Percentiles rank a stretch among this genome's conserved stretches.
Conservation (phyloP, 2,113 vertebrate genomes). For the Callocephalon fimbriatum region DNA sequence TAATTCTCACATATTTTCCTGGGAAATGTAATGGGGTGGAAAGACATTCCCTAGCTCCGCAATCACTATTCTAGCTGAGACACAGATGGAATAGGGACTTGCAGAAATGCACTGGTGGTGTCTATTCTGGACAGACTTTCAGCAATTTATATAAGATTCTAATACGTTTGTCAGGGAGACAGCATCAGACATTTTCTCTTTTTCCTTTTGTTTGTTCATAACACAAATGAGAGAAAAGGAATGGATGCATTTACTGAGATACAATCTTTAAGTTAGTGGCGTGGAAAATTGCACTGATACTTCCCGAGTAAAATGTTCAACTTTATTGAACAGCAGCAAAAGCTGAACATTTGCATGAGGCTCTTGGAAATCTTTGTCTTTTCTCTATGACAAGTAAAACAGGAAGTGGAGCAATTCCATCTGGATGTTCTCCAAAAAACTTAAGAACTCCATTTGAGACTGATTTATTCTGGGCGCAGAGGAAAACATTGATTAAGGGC, state of each 20-base stretch:
- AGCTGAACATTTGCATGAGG: conserved; percentile 44
- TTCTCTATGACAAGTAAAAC: background rate
- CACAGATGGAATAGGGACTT: conserved; percentile 4
- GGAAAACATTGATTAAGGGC: background rate
- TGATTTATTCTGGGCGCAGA: background rate
- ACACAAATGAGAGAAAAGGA: background rate
- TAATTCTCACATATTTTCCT: conserved; percentile 58
- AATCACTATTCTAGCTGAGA: background rate
- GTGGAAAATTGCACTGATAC: conserved; percentile 71
- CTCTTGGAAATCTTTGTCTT: conserved; percentile 17
- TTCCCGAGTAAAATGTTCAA: conserved; percentile 49
- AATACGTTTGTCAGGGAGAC: background rate
- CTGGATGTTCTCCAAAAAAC: background rate
- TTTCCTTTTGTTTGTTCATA: background rate
- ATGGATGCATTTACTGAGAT: background rate
- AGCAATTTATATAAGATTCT: background rate
- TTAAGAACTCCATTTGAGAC: conserved; percentile 10
- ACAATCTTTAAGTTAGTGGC: conserved; percentile 38
- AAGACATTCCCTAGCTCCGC: conserved; percentile 28
- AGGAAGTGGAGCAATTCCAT: background rate
- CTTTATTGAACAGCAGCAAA: conserved; percentile 50
- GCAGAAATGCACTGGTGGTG: background rate
- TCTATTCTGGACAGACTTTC: conserved; percentile 6
- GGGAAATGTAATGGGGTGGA: conserved; percentile 69
- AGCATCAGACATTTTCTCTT: background rate